Evolutionary conservation across 2,888 invertebrate species (phyloP).

Genomic region (Spilosoma lubricipeda): DNA sequence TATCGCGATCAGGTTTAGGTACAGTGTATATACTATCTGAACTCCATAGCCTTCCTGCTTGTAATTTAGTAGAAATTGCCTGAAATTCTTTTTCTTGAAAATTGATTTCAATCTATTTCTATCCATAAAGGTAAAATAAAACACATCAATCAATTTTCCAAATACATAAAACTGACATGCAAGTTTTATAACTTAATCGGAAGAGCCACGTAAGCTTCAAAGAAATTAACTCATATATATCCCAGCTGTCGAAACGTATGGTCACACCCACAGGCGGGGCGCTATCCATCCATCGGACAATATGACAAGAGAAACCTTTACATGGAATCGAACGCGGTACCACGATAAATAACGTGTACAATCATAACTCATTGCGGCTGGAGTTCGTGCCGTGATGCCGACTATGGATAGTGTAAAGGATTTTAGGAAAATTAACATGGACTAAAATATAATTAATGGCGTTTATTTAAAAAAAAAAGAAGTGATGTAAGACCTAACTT

Average conservation of each 20-base stretch:
- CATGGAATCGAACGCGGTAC: constrained; percentile 62
- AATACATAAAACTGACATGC: not conserved
- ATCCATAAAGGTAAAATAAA: not conserved
- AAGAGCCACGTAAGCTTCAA: constrained; percentile 18
- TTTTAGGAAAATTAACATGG: constrained; percentile 10
- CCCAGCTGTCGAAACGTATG: constrained; percentile 33
- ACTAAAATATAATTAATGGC: not conserved
- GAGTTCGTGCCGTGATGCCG: constrained; percentile 20
- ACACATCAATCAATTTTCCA: not conserved
- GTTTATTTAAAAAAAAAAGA: not conserved
- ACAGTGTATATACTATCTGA: too few species aligned
- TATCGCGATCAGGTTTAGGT: too few species aligned
- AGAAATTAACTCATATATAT: constrained; percentile 45
- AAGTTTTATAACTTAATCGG: constrained; percentile 10
- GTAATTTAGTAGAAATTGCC: too few species aligned
- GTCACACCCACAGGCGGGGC: constrained; percentile 43
- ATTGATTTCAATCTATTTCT: too few species aligned
- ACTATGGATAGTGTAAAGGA: not conserved
- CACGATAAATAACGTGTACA: constrained; percentile 71
- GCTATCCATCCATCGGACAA: constrained; percentile 57
- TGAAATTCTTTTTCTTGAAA: too few species aligned
- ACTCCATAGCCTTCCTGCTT: too few species aligned
- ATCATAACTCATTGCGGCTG: constrained; percentile 67
- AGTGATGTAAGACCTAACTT: not conserved
- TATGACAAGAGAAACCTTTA: constrained; percentile 71